phyloP scores from a whole-genome alignment of 2,113 vertebrate genomes.

The Lasiurus cinereus region DNA sequence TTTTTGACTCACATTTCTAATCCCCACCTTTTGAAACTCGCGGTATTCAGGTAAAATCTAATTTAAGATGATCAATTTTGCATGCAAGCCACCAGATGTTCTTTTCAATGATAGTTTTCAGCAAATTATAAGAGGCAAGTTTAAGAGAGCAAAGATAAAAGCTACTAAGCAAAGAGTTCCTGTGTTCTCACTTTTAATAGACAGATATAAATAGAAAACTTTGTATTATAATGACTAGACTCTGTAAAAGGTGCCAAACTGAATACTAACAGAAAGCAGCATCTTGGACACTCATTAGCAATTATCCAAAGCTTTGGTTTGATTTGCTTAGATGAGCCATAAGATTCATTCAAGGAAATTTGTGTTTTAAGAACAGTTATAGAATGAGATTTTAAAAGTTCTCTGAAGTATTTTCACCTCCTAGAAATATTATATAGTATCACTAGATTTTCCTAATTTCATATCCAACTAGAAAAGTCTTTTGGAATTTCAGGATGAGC shows the following conservation, averaged over 20 bases:
- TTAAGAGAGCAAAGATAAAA: slow-evolving; percentile 34
- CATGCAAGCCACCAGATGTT: background rate
- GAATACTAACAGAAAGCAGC: background rate
- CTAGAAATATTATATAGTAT: background rate
- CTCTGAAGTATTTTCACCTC: background rate
- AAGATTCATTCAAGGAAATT: background rate
- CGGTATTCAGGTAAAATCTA: background rate
- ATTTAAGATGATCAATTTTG: background rate
- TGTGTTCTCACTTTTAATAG: background rate
- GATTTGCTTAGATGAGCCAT: background rate
- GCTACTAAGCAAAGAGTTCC: background rate
- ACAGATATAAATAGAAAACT: background rate
- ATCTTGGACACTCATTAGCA: background rate
- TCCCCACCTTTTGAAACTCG: background rate
- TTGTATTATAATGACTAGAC: background rate
- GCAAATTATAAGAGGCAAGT: background rate
- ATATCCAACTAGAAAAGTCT: background rate
- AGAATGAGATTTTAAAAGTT: background rate
- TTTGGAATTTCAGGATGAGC: background rate
- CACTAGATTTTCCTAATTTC: background rate
- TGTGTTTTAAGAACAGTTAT: background rate
- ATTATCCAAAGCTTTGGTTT: background rate
- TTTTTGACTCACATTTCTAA: background rate
- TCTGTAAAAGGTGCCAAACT: background rate
- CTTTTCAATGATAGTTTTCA: background rate